A percentile compares a stretch with the other conserved stretches of the same genome.
These are phyloP conservation scores for Leptopilina myrica DNA, from an alignment of 2,888 invertebrate species.

Conservation along the genomic window DNA sequence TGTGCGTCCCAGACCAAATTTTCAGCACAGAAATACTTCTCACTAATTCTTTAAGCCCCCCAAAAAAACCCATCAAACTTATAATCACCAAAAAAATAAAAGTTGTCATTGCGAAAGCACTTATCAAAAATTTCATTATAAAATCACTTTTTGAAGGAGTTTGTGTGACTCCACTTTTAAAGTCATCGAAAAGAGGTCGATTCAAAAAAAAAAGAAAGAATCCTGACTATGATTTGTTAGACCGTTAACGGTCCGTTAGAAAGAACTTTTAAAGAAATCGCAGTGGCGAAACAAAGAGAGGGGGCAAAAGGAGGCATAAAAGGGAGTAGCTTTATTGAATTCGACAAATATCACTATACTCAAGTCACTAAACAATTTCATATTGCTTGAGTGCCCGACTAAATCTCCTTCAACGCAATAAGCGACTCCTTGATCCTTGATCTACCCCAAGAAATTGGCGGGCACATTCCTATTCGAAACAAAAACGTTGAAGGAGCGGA, in stretches of 20 bases:
- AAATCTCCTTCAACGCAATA: conserved; percentile 50
- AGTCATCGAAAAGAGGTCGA: conserved; percentile 18
- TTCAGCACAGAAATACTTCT: background rate
- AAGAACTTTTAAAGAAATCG: conserved; percentile 43
- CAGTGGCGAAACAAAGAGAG: conserved; percentile 53
- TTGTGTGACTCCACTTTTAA: background rate
- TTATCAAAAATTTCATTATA: background rate
- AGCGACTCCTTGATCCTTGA: conserved; percentile 65
- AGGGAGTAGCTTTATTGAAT: conserved; percentile 55
- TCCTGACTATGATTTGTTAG: conserved; percentile 16
- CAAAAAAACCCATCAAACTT: background rate
- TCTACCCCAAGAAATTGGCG: conserved; percentile 66
- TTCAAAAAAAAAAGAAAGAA: background rate
- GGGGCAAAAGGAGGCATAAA: conserved; percentile 44
- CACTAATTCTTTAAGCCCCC: background rate
- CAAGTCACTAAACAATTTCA: conserved; percentile 72
- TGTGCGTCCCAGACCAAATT: too few species aligned
- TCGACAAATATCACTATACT: conserved; percentile 64
- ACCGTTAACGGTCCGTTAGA: conserved; percentile 36
- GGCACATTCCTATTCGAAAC: conserved; percentile 50
- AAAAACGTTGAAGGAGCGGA: conserved; percentile 44
- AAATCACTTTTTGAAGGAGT: background rate
- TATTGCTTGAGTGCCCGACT: conserved; percentile 66
- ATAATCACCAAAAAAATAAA: background rate
- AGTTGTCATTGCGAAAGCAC: background rate